Percentiles rank a stretch among this genome's conserved stretches.
Conservation (phyloP, 2,888 invertebrate genomes). For the Tineola bisselliella region DNA sequence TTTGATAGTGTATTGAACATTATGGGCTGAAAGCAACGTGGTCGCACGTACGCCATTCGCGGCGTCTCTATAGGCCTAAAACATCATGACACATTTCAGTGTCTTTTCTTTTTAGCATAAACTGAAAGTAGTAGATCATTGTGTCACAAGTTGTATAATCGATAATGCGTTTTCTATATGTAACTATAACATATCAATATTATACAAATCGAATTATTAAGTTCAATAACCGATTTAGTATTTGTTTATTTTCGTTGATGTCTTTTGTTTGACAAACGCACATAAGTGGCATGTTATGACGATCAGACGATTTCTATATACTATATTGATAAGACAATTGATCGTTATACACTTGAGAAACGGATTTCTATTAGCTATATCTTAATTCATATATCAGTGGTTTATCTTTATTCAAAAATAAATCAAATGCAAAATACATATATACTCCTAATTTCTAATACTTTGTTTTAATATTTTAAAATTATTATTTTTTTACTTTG, state of each 20-base stretch:
- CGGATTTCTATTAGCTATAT: background rate
- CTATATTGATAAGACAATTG: constrained; percentile 1
- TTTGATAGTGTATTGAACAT: background rate
- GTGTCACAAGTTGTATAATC: background rate
- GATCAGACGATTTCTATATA: too few relatives aligned
- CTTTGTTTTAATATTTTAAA: background rate
- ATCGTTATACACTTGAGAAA: background rate
- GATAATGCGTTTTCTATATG: background rate
- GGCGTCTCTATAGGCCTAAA: constrained; percentile 4
- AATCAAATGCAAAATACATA: too few relatives aligned
- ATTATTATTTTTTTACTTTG: background rate
- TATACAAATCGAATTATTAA: background rate
- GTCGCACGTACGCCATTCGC: background rate
- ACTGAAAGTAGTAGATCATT: background rate
- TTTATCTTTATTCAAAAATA: too few relatives aligned
- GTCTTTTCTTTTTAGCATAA: background rate
- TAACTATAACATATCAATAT: constrained; percentile 2
- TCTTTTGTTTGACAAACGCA: constrained; percentile 39
- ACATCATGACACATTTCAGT: background rate
- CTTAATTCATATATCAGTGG: background rate
- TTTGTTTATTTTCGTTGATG: constrained; percentile 40
- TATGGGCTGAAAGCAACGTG: background rate
- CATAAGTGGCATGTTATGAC: background rate
- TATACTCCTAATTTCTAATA: too few relatives aligned
- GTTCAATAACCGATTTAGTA: background rate